phyloP scores from a whole-genome alignment of 2,797 vertebrate species.

The Astyanax mexicanus region DNA sequence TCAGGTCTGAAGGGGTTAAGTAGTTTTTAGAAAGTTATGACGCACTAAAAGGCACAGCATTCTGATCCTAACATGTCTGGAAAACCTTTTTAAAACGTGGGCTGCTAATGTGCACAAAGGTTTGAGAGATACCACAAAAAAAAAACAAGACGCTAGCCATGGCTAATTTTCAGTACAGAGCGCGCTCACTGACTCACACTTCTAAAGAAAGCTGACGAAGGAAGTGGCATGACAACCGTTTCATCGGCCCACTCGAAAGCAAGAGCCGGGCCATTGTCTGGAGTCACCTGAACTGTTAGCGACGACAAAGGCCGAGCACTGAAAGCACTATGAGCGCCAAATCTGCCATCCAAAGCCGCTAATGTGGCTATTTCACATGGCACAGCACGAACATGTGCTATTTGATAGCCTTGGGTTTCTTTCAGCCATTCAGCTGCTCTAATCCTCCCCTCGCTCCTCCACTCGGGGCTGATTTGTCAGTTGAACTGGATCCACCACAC shows the following conservation, averaged over 20 bases:
- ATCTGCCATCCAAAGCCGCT: constrained; percentile 66
- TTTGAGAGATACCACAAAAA: too few species aligned
- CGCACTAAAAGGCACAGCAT: too few species aligned
- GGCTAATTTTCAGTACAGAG: background rate
- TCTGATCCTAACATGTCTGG: too few species aligned
- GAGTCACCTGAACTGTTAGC: constrained; percentile 53
- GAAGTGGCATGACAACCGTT: constrained; percentile 48
- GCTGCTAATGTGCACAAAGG: too few species aligned
- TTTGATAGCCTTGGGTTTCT: constrained; percentile 79
- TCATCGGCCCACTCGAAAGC: constrained; percentile 28
- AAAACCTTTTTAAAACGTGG: too few species aligned
- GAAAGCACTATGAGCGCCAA: constrained; percentile 50
- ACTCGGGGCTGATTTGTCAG: constrained; percentile 71
- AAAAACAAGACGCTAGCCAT: background rate
- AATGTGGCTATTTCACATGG: constrained; percentile 76
- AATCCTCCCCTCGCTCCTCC: constrained; percentile 76
- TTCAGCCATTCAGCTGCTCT: constrained; percentile 60
- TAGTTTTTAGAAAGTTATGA: too few species aligned
- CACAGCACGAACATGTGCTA: constrained; percentile 80
- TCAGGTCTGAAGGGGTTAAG: too few species aligned
- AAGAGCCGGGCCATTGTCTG: constrained; percentile 35
- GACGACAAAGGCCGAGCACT: constrained; percentile 41
- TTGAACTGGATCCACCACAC: constrained; percentile 70
- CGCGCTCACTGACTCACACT: background rate
- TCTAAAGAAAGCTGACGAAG: constrained; percentile 36